A percentile compares a stretch with the other conserved stretches of the same genome.
phyloP scores from a whole-genome alignment of 1,140 invertebrate species.

The Drosophila setifemur region DNA sequence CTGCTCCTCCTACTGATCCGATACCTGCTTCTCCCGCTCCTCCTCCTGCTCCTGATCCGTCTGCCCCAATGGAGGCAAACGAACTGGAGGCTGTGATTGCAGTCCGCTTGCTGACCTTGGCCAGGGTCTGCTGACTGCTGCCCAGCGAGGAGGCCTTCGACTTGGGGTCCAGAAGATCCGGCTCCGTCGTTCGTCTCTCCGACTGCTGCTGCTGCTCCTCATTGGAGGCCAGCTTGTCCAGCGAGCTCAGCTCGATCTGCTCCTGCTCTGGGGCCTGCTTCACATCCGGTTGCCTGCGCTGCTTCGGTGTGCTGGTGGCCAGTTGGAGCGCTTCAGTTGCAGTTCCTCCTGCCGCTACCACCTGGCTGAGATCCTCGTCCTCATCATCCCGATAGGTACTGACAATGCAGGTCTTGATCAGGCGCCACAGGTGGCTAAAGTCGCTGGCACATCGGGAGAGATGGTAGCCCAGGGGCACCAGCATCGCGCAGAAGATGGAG shows the following conservation, averaged over 20 bases:
- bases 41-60: neutral
- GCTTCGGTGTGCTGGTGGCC: constrained; percentile 35
- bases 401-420: constrained; percentile 86
- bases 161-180: constrained; percentile 45
- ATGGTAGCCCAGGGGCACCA: constrained; percentile 95
- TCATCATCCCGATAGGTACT: constrained; percentile 80
- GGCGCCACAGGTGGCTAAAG: constrained; percentile 94
- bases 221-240: constrained; percentile 45
- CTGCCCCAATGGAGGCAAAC: constrained; percentile 56
- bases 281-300: constrained; percentile 2
- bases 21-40: neutral
- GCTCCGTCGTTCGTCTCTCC: constrained; percentile 3
- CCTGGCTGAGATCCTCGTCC: constrained; percentile 73
- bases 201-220: constrained; percentile 11
- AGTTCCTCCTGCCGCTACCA: constrained; percentile 1
- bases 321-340: constrained; percentile 8
- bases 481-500: constrained; percentile 95
- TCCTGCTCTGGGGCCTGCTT: constrained; percentile 41
- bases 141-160: constrained; percentile 74
- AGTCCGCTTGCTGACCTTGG: constrained; percentile 61
- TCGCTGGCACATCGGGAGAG: constrained; percentile 95
- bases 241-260: constrained; percentile 69
- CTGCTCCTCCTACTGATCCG: neutral
- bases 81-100: constrained; percentile 70
- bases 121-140: constrained; percentile 75